phyloP scores from a whole-genome alignment of 2,888 invertebrate genomes.

The Stenodema calcarata region DNA sequence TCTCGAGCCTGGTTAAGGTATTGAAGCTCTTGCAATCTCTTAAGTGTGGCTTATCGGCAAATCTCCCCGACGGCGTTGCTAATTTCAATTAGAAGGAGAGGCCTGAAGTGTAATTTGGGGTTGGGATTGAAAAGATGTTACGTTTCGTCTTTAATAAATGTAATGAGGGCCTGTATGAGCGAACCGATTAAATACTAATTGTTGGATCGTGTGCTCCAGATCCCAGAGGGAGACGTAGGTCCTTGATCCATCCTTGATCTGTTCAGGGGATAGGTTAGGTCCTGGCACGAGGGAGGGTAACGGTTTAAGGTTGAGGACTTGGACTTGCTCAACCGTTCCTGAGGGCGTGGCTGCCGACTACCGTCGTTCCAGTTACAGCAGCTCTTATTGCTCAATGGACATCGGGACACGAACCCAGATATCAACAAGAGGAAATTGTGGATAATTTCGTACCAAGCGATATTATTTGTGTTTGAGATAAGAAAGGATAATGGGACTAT shows the following conservation, averaged over 20 bases:
- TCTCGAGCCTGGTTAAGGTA: not conserved
- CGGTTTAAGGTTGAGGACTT: not conserved
- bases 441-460: not conserved
- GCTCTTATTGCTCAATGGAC: not conserved
- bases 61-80: not conserved
- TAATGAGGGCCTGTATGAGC: not conserved
- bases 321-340: slow-evolving; percentile 24
- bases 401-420: not conserved
- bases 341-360: slow-evolving; percentile 1
- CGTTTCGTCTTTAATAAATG: not conserved
- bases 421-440: not conserved
- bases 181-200: not conserved
- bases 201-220: not conserved
- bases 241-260: slow-evolving; percentile 35
- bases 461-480: too few species aligned
- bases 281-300: not conserved
- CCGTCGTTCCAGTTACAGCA: not conserved
- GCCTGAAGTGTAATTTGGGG: not conserved
- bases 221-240: not conserved
- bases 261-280: slow-evolving; percentile 9
- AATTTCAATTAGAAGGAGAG: not conserved
- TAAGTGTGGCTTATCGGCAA: not conserved
- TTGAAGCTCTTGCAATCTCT: not conserved
- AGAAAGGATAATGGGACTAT: too few species aligned
- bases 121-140: not conserved